Base-by-base conservation (phyloP, 2,113 vertebrate species). In the Nothobranchius kuhntae region DNA sequence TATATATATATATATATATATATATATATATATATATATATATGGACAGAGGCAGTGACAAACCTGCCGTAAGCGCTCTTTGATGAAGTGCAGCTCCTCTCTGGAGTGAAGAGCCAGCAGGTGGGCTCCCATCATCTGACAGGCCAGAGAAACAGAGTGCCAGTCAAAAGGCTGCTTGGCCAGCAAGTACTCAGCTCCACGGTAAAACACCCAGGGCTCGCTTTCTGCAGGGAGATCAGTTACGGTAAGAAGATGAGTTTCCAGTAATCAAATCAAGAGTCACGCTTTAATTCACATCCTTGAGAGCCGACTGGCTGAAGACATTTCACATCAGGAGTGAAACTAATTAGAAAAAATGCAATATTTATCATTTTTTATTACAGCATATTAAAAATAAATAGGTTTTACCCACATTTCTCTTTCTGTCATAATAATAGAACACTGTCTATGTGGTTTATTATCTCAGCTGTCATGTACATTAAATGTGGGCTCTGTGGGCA, bases 191-290 rank as follows among this genome's bases (percentile, higher is more conserved):
- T 97, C 95, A 15, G 95, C 91, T 73, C 96, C 92, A 62, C 92
- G 92, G 84, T 94, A 94, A 77, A 97, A 99, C 12, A 93, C 89
- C 96, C 96, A 99, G 0, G 95, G 93, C 13, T 93, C 89, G 11
- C 85, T 89, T 71, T 96, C 98, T 98, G 88, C 53, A 84, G 12
- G 13, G 0, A 42, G 14, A 13, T 57, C 13, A 42, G 21, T 17
- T 9, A 48, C 2, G 40, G 53, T 11, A 58, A 59, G 47, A 42
- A 2, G 14, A 52, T 4, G 55, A 8, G 13, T 46, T n/a, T 45
- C 53, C 8, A 7, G 1, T 21, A 26, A 58, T 13, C 13, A 30
- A 38, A 15, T 50, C 7, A 8, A 8, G 9, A 9, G 38, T 9
- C 6, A 40, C 6, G 38, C 6, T 40, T 7, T 30, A 13, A 38